Percentiles rank a stretch among this genome's conserved stretches.
Conservation (phyloP, 2,797 vertebrate species). For the Benthosema pterotum region DNA sequence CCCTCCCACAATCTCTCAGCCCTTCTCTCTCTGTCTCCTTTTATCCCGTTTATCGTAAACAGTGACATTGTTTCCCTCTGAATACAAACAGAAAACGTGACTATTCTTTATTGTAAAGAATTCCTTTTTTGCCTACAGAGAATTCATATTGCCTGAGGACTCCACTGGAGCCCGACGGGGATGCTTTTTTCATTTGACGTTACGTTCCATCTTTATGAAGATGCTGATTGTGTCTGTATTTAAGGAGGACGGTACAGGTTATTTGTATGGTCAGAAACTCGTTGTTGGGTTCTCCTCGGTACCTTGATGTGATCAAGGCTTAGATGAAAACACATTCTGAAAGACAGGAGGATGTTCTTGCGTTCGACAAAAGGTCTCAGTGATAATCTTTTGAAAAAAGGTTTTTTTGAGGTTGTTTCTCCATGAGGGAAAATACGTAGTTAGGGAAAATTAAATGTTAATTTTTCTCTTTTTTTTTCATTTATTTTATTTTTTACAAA, state of each 20-base stretch:
- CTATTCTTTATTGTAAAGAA: constrained; percentile 90
- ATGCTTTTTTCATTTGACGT: constrained; percentile 80
- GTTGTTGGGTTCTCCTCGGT: constrained; percentile 77
- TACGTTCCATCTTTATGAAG: constrained; percentile 90
- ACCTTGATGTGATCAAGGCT: constrained; percentile 94
- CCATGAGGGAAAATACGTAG: constrained; percentile 86
- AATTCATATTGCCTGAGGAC: constrained; percentile 86
- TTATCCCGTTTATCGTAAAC: constrained; percentile 50
- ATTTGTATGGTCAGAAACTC: constrained; percentile 84
- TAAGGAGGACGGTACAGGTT: constrained; percentile 87
- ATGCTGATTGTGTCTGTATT: constrained; percentile 88
- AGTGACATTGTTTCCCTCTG: constrained; percentile 78
- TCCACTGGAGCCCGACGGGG: constrained; percentile 86
- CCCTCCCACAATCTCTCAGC: constrained; percentile 47
- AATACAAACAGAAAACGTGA: constrained; percentile 79
- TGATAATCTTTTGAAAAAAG: constrained; percentile 74
- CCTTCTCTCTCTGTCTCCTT: constrained; percentile 50
- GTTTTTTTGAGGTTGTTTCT: constrained; percentile 89
- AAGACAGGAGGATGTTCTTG: constrained; percentile 74
- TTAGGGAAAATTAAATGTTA: constrained; percentile 81
- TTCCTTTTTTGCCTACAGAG: constrained; percentile 89
- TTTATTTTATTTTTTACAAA: constrained; percentile 64
- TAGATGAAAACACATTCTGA: constrained; percentile 73
- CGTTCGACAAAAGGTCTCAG: constrained; percentile 86
- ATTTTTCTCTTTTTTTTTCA: constrained; percentile 91